Evolutionary conservation across 2,797 vertebrate genomes (phyloP).

Genomic region (Pyrocephalus nanus): DNA sequence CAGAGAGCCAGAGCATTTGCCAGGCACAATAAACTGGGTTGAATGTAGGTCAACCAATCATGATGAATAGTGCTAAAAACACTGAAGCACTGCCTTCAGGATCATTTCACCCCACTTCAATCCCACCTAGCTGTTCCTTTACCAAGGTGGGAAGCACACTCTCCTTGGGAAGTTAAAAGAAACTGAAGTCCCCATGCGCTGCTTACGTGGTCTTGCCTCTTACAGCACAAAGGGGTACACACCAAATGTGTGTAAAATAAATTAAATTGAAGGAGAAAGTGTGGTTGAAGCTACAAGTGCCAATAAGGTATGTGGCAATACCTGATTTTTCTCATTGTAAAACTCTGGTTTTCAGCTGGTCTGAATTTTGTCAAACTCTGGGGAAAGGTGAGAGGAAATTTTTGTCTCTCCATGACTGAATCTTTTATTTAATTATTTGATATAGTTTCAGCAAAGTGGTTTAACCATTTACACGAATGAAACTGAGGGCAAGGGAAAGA

Average conservation of each 20-base stretch:
- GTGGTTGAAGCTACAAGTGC: not conserved
- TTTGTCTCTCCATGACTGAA: not conserved
- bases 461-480: slow-evolving; percentile 26
- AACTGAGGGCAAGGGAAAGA: not conserved
- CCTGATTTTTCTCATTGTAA: not conserved
- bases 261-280: not conserved
- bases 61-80: not conserved
- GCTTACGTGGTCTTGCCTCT: not conserved
- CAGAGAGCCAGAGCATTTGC: not conserved
- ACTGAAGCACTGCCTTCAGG: not conserved
- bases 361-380: not conserved
- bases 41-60: not conserved
- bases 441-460: not conserved
- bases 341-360: not conserved
- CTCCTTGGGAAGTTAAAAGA: not conserved
- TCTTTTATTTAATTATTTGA: slow-evolving; percentile 16
- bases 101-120: not conserved
- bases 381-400: not conserved
- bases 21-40: not conserved
- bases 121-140: not conserved
- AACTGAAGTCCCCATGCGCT: not conserved
- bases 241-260: not conserved
- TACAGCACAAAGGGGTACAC: not conserved
- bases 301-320: not conserved
- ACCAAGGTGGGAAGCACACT: not conserved